These are phyloP conservation scores for Drosophila tropicalis DNA, from an alignment of 1,140 invertebrate species.

Conservation along the genomic window DNA sequence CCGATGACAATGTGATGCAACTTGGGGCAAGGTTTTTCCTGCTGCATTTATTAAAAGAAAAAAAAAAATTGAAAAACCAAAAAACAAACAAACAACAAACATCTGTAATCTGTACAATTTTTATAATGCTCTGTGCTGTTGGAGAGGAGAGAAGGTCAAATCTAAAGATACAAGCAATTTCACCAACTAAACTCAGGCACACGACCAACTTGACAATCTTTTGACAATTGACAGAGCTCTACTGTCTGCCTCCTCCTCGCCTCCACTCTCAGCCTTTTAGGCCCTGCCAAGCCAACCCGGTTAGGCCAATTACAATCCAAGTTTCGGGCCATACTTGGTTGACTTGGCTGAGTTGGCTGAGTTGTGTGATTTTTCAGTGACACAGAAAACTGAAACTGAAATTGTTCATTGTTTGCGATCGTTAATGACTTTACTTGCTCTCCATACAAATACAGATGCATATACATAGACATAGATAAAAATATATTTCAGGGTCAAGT, in stretches of 20 bases:
- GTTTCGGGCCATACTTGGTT: conserved; percentile 53
- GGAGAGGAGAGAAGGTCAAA: conserved; percentile 42
- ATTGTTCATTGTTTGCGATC: conserved; percentile 73
- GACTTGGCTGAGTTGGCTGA: conserved; percentile 54
- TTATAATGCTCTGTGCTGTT: background rate
- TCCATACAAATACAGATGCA: conserved; percentile 34
- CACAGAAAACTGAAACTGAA: conserved; percentile 72
- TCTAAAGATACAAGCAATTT: conserved; percentile 51
- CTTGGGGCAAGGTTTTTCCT: conserved; percentile 48
- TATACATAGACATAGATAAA: conserved; percentile 24
- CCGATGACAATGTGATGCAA: conserved; percentile 36
- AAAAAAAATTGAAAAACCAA: background rate
- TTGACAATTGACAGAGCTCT: conserved; percentile 49
- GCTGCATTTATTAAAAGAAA: conserved; percentile 59
- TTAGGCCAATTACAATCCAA: conserved; percentile 48
- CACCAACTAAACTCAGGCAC: conserved; percentile 58
- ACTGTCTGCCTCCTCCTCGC: background rate
- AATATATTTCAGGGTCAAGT: conserved; percentile 62
- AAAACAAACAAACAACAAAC: too few relatives aligned
- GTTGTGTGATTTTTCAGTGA: conserved; percentile 71
- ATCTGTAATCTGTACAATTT: conserved; percentile 6
- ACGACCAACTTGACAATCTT: conserved; percentile 57
- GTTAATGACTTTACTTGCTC: conserved; percentile 63
- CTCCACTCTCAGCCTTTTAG: conserved; percentile 13
- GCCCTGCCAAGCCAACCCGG: conserved; percentile 20